These are phyloP conservation scores for Lacanobia oleracea DNA, from an alignment of 2,888 invertebrate genomes.

Conservation along the genomic window DNA sequence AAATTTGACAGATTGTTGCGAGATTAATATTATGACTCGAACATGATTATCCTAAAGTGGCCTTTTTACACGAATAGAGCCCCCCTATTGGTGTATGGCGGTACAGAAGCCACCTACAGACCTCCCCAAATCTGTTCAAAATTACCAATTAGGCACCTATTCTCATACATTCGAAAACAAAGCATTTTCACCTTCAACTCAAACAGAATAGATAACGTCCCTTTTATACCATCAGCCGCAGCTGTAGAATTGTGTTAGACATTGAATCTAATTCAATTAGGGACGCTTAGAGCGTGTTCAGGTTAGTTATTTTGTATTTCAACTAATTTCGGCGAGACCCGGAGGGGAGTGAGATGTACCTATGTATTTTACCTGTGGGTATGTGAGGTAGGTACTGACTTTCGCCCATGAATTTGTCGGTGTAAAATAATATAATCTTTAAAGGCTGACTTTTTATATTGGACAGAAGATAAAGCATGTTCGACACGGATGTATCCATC, in stretches of 20 bases:
- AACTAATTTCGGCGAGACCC: constrained; percentile 22
- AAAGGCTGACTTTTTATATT: no score
- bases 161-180: constrained; percentile 1
- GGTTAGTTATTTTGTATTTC: constrained; percentile 35
- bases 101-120: no score
- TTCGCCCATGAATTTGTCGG: background rate
- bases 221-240: constrained; percentile 37
- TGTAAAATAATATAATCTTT: background rate
- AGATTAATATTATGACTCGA: no score
- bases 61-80: no score
- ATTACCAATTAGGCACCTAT: no score
- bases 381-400: no score
- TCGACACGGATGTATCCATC: no score
- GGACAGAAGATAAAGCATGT: no score
- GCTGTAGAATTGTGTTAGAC: constrained; percentile 20
- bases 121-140: no score
- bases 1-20: no score
- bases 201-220: constrained; percentile 4
- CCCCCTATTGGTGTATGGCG: no score
- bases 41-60: no score
- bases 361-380: background rate
- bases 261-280: constrained; percentile 36
- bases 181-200: background rate
- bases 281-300: constrained; percentile 28
- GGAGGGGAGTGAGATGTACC: background rate